Evolutionary conservation across 2,113 vertebrate genomes (phyloP).

Genomic region (Panurus biarmicus): DNA sequence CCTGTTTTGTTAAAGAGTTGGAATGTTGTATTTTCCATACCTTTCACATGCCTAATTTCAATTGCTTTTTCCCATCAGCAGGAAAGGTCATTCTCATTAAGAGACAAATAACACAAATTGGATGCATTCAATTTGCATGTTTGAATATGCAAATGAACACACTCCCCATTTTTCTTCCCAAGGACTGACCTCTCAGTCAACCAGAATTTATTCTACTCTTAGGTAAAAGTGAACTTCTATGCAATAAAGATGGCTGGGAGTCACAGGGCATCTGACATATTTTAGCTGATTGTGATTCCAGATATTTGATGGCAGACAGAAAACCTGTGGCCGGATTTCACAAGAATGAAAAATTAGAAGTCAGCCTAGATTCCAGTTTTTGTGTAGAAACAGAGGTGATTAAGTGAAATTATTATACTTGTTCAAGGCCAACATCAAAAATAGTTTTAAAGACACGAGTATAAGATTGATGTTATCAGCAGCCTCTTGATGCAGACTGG

Average conservation of each 20-base stretch:
- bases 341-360: constrained; percentile 38
- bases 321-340: constrained; percentile 3
- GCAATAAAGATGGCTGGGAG: constrained; percentile 29
- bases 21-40: not conserved
- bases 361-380: constrained; percentile 11
- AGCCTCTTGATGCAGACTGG: constrained; percentile 47
- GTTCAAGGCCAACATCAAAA: constrained; percentile 46
- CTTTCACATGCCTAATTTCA: not conserved
- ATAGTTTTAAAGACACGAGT: constrained; percentile 7
- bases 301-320: constrained; percentile 22
- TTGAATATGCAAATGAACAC: not conserved
- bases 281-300: constrained; percentile 18
- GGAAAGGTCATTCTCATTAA: constrained; percentile 30
- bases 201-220: constrained; percentile 21
- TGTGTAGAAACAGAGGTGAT: constrained; percentile 40
- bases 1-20: not conserved
- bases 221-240: not conserved
- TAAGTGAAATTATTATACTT: constrained; percentile 51
- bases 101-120: constrained; percentile 3
- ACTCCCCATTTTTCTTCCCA: constrained; percentile 23
- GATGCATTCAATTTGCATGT: constrained; percentile 22
- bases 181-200: constrained; percentile 7
- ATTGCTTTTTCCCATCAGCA: not conserved
- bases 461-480: constrained; percentile 12
- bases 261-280: constrained; percentile 5